These are phyloP conservation scores for Camponotus vicinus DNA, from an alignment of 1,140 invertebrate genomes.

Conservation along the genomic window DNA sequence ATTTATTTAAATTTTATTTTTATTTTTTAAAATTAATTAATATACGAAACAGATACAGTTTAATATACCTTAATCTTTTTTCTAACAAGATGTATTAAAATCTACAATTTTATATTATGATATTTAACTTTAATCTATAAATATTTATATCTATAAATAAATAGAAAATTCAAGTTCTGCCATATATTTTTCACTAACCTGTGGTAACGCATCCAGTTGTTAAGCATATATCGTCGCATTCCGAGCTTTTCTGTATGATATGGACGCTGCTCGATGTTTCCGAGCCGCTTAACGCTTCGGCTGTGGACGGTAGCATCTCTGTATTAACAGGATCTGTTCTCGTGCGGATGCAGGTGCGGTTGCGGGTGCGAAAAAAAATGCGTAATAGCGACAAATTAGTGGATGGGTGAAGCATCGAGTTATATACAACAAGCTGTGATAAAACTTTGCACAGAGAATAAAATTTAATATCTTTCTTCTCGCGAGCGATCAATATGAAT, in stretches of 20 bases:
- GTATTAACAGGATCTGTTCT: slow-evolving; percentile 78
- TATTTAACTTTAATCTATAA: not conserved
- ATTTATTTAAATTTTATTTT: not conserved
- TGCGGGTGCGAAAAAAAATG: slow-evolving; percentile 72
- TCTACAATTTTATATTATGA: not conserved
- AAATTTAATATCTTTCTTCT: not conserved
- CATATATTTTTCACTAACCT: slow-evolving; percentile 80
- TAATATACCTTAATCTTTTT: not conserved
- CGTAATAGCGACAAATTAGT: slow-evolving; percentile 46
- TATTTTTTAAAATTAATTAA: not conserved
- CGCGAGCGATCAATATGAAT: not conserved
- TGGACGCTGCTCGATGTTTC: slow-evolving; percentile 64
- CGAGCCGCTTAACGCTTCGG: slow-evolving; percentile 81
- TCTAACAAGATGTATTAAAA: not conserved
- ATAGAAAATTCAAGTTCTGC: not conserved
- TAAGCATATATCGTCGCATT: slow-evolving; percentile 86
- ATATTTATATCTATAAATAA: not conserved
- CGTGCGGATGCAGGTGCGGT: slow-evolving; percentile 71
- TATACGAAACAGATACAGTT: not conserved
- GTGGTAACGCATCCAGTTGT: slow-evolving; percentile 90
- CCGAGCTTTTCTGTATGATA: slow-evolving; percentile 62
- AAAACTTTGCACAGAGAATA: slow-evolving; percentile 4
- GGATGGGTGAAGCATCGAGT: slow-evolving; percentile 4
- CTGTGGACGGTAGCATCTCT: slow-evolving; percentile 82
- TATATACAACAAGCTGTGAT: slow-evolving; percentile 19